These are phyloP conservation scores for Drosophila sechellia DNA, from an alignment of 1,140 invertebrate genomes.

Conservation along the genomic window DNA sequence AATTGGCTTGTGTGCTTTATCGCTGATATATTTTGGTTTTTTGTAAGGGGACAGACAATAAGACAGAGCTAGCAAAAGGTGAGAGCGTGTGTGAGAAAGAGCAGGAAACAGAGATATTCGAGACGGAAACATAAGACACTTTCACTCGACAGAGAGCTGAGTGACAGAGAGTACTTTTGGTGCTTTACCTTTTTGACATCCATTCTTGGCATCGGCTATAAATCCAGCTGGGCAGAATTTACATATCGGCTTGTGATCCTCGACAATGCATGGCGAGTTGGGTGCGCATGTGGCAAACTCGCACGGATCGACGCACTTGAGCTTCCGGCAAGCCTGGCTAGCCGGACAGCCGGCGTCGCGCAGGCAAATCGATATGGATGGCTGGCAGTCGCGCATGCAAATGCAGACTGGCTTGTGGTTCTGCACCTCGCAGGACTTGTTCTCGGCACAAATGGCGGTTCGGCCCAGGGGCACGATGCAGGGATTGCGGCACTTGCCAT, in stretches of 20 bases:
- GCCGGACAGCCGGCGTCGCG: slow-evolving; percentile 94
- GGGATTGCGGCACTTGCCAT: slow-evolving; percentile 93
- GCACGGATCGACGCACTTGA: slow-evolving; percentile 96
- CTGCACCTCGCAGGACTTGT: slow-evolving; percentile 93
- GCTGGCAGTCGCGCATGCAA: slow-evolving; percentile 93
- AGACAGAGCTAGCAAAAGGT: slow-evolving; percentile 74
- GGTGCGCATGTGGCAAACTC: slow-evolving; percentile 90
- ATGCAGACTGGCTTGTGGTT: slow-evolving; percentile 94
- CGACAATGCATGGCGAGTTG: slow-evolving; percentile 94
- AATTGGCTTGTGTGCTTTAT: slow-evolving; percentile 26
- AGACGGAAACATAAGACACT: slow-evolving; percentile 74
- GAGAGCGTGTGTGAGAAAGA: slow-evolving; percentile 72
- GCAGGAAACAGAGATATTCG: slow-evolving; percentile 75
- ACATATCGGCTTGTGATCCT: slow-evolving; percentile 96
- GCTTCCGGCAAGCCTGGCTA: slow-evolving; percentile 93
- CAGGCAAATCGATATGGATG: slow-evolving; percentile 93
- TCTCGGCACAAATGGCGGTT: slow-evolving; percentile 89
- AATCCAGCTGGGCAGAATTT: slow-evolving; percentile 97
- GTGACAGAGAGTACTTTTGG: slow-evolving; percentile 74
- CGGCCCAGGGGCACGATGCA: slow-evolving; percentile 88
- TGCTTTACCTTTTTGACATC: slow-evolving; percentile 96
- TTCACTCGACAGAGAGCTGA: slow-evolving; percentile 66
- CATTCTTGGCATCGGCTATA: slow-evolving; percentile 94
- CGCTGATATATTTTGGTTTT: slow-evolving; percentile 7
- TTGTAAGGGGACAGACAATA: slow-evolving; percentile 66